Conservation (phyloP, 1,140 invertebrate genomes). For the Drosophila seguyi region DNA sequence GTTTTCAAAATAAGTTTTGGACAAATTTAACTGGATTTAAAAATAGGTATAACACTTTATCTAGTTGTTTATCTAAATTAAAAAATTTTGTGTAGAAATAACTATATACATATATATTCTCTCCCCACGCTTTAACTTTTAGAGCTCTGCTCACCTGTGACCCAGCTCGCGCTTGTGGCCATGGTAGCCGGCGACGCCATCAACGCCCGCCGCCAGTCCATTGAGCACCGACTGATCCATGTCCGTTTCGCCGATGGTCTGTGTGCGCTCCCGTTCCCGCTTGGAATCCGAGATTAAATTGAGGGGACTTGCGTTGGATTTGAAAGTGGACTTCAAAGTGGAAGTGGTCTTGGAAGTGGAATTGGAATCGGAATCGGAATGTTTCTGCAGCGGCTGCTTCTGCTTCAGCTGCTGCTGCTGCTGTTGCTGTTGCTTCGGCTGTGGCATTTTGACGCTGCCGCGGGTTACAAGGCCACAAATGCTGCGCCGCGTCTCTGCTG, state of each 20-base stretch:
- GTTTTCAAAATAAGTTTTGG: neutral
- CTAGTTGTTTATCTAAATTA: neutral
- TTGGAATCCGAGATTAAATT: conserved; percentile 2
- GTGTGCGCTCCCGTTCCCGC: conserved; percentile 50
- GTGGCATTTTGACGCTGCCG: conserved; percentile 58
- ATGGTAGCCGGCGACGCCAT: conserved; percentile 45
- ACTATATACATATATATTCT: neutral
- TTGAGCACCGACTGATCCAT: conserved; percentile 81
- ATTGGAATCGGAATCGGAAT: conserved; percentile 21
- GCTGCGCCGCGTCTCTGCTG: conserved; percentile 56
- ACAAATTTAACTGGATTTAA: neutral
- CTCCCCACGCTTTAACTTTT: neutral
- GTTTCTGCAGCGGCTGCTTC: conserved; percentile 24
- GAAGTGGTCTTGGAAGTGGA: conserved; percentile 3
- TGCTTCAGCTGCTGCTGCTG: conserved; percentile 8
- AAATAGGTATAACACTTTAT: neutral
- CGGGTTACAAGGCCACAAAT: conserved; percentile 62
- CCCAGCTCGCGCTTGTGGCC: conserved; percentile 77
- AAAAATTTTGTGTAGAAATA: neutral
- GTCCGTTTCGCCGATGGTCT: conserved; percentile 75
- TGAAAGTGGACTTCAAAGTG: neutral
- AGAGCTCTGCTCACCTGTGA: conserved; percentile 70
- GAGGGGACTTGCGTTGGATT: neutral
- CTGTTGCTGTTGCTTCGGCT: conserved; percentile 36
- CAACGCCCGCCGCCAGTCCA: conserved; percentile 48